Conservation (phyloP, 2,113 vertebrate genomes). For the Corythoichthys intestinalis region DNA sequence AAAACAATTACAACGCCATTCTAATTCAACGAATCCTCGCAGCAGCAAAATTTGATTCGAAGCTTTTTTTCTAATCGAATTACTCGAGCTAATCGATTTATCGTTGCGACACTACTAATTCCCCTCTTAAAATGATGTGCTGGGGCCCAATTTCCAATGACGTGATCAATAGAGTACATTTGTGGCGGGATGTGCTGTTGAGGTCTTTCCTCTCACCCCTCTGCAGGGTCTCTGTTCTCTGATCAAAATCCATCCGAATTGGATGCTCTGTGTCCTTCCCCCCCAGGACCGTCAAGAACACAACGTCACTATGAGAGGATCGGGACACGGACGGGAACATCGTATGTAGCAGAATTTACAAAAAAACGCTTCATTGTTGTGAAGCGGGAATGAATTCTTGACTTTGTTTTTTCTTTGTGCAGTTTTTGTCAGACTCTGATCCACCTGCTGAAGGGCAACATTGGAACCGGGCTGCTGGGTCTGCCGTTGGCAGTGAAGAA, state of each 20-base stretch:
- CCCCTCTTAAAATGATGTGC: too few relatives aligned
- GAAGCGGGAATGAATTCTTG: neutral
- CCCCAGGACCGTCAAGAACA: slow-evolving; percentile 51
- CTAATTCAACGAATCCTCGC: too few relatives aligned
- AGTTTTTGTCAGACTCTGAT: slow-evolving; percentile 92
- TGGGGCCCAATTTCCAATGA: too few relatives aligned
- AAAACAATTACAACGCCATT: too few relatives aligned
- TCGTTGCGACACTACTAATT: too few relatives aligned
- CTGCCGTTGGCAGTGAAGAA: slow-evolving; percentile 93
- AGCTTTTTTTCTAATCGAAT: too few relatives aligned
- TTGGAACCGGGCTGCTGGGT: slow-evolving; percentile 90
- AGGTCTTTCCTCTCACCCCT: neutral
- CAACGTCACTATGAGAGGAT: slow-evolving; percentile 71
- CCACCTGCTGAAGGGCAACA: slow-evolving; percentile 92
- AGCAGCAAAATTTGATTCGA: too few relatives aligned
- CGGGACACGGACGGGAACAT: slow-evolving; percentile 63
- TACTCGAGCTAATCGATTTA: too few relatives aligned
- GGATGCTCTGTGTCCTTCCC: slow-evolving; percentile 58
- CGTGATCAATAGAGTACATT: neutral
- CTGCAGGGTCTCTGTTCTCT: slow-evolving; percentile 47
- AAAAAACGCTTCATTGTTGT: neutral
- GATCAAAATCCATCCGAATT: slow-evolving; percentile 65
- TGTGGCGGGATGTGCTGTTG: neutral
- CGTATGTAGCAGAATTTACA: slow-evolving; percentile 53
- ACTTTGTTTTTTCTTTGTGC: neutral